Percentiles rank a stretch among this genome's conserved stretches.
Conservation (phyloP, 1,140 invertebrate genomes). For the Hyles vespertilio region DNA sequence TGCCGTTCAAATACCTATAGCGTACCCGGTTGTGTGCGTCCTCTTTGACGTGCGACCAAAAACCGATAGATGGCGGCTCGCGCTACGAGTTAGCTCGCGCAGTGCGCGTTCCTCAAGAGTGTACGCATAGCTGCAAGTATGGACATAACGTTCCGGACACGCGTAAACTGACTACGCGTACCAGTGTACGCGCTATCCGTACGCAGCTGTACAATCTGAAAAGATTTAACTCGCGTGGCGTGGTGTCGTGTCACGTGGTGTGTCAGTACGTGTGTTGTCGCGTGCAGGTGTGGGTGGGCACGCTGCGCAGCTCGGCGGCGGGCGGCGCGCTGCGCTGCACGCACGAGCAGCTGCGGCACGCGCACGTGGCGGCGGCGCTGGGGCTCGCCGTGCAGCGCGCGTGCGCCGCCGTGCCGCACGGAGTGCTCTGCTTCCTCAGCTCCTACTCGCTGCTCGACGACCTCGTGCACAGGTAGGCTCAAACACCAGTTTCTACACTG, state of each 20-base stretch:
- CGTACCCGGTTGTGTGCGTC: not conserved
- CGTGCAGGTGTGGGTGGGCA: constrained; percentile 81
- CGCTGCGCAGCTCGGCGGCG: constrained; percentile 77
- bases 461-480: constrained; percentile 74
- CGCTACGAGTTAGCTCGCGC: too few species aligned
- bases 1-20: not conserved
- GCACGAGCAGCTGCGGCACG: not conserved
- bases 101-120: too few species aligned
- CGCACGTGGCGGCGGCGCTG: not conserved
- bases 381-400: constrained; percentile 73
- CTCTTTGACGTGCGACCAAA: not conserved
- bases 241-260: too few species aligned
- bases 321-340: constrained; percentile 72
- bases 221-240: too few species aligned
- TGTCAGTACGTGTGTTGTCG: too few species aligned
- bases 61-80: not conserved
- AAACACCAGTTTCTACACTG: not conserved
- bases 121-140: too few species aligned
- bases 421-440: constrained; percentile 87
- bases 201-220: too few species aligned
- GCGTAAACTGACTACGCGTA: too few species aligned
- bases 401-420: constrained; percentile 82
- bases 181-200: too few species aligned
- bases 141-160: too few species aligned
- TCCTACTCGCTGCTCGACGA: constrained; percentile 84